Percentiles rank a stretch among this genome's conserved stretches.
Evolutionary conservation across 2,888 invertebrate species (phyloP).

Genomic region (Eupithecia abbreviata): DNA sequence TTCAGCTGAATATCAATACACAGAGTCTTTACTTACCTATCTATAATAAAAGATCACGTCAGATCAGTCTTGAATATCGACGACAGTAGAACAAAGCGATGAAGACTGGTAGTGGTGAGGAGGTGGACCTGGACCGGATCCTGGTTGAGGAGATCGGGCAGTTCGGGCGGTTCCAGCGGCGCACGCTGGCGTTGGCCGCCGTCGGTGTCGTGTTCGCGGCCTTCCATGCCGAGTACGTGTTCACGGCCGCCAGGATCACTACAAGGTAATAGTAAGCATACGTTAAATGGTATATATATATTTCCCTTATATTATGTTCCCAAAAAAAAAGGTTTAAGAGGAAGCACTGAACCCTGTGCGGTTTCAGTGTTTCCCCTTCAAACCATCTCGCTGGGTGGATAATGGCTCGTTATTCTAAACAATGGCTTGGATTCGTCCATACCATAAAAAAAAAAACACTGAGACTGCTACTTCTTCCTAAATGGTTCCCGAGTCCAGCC

Average conservation of each 20-base stretch:
- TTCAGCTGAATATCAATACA: not conserved
- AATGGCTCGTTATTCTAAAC: not conserved
- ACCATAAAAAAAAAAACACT: no score
- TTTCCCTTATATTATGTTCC: no score
- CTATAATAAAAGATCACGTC: not conserved
- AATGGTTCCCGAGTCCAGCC: no score
- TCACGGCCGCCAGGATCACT: conserved; percentile 54
- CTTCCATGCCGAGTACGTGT: conserved; percentile 53
- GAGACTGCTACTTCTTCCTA: no score
- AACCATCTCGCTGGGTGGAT: not conserved
- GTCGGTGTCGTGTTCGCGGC: conserved; percentile 48
- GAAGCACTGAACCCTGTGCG: no score
- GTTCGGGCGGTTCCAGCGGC: conserved; percentile 54
- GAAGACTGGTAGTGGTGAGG: not conserved
- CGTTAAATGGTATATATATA: no score
- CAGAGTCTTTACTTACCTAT: not conserved
- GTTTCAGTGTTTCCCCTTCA: not conserved
- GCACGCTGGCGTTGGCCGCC: conserved; percentile 42
- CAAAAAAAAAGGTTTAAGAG: no score
- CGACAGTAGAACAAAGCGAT: not conserved
- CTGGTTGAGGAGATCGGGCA: conserved; percentile 56
- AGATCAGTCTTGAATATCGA: not conserved
- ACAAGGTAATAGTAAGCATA: conserved; percentile 47
- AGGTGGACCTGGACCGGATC: conserved; percentile 53
- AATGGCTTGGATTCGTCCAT: not conserved